Base-by-base conservation (phyloP, 2,888 invertebrate species). In the Phania funesta region DNA sequence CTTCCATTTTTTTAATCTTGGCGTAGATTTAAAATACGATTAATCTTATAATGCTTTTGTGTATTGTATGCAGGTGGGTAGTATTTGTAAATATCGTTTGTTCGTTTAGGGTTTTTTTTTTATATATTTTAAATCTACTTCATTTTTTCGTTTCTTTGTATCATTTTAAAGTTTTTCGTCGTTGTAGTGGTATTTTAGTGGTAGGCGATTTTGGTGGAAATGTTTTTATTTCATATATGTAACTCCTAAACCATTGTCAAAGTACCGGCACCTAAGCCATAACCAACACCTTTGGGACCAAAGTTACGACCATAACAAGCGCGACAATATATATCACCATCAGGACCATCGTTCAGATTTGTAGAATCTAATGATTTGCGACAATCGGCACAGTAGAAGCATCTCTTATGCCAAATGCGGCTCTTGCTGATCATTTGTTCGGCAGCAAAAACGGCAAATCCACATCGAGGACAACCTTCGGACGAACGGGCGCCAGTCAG, bases 401-500 rank as follows among this genome's bases (percentile, higher is more conserved):
- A 98, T 86, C 96, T 92, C 92, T 95, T 97, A 93, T 99, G 98
- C 96, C 96, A 97, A 88, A 96, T 93, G 89, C 95, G 94, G 91
- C 95, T 96, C 92, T 97, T 98, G 92, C 97, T 98, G 92, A 97
- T 94, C 95, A 98, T 97, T 92, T 98, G 97, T 93, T 99, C 99
- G 71, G 99, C 99, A 86, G 97, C 97, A 91, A 96, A 99, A 2
- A 99, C 98, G 64, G 96, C 94, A 91, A 94, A 97, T 22, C 97
- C 96, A 91, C 98, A 98, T 68, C 97, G 94, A 13, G 95, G 94
- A 90, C 98, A 98, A 20, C 96, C 97, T 85, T 94, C 93, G 29
- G 94, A 93, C 54, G 96, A 95, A 89, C 95, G 96, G 54, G 92
- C 91, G 35, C 96, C 96, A 85, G 94, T 93, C 87, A 95, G 94